phyloP scores from a whole-genome alignment of 2,797 vertebrate genomes.

The Peromyscus eremicus region DNA sequence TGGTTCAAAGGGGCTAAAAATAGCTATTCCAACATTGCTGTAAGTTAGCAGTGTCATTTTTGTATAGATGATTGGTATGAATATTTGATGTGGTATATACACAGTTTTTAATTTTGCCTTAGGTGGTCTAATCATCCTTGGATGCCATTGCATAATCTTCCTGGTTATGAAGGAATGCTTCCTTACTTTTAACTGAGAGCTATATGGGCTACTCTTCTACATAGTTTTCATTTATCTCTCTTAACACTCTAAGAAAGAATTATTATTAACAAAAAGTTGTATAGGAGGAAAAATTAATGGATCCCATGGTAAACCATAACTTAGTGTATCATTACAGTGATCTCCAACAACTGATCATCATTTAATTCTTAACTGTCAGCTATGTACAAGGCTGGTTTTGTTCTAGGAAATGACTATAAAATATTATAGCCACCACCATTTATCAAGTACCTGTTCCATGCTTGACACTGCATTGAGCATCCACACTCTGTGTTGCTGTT shows the following conservation, averaged over 20 bases:
- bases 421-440: background rate
- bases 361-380: slow-evolving; percentile 49
- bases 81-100: slow-evolving; percentile 66
- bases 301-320: background rate
- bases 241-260: slow-evolving; percentile 26
- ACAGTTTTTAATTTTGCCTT: slow-evolving; percentile 72
- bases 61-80: slow-evolving; percentile 58
- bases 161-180: slow-evolving; percentile 50
- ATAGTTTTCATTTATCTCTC: slow-evolving; percentile 19
- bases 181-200: slow-evolving; percentile 41
- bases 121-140: slow-evolving; percentile 52
- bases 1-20: slow-evolving; percentile 67
- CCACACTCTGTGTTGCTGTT: background rate
- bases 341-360: background rate
- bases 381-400: background rate
- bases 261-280: slow-evolving; percentile 54
- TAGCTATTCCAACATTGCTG: slow-evolving; percentile 65
- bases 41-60: slow-evolving; percentile 60
- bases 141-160: slow-evolving; percentile 43
- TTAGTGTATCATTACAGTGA: slow-evolving; percentile 29
- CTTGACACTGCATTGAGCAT: background rate
- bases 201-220: slow-evolving; percentile 26
- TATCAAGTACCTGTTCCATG: background rate
- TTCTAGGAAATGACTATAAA: background rate
- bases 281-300: slow-evolving; percentile 36